These are phyloP conservation scores for Rhynchopsitta pachyrhyncha DNA, from an alignment of 2,113 vertebrate genomes.

Conservation along the genomic window DNA sequence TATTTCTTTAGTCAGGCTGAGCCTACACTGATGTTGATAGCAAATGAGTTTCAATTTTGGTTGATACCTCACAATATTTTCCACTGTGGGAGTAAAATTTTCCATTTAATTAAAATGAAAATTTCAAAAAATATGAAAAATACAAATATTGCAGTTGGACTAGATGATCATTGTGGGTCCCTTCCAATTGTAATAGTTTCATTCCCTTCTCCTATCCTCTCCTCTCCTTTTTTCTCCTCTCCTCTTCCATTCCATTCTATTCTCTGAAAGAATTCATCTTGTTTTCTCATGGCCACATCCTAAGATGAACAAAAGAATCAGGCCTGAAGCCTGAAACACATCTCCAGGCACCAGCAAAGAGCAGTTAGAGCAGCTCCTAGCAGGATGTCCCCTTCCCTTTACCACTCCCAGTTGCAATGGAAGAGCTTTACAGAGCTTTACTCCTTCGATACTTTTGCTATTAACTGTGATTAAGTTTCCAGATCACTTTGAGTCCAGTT, in stretches of 20 bases:
- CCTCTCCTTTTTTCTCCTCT: not conserved
- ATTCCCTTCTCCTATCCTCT: not conserved
- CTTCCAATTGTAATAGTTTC: not conserved
- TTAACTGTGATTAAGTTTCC: not conserved
- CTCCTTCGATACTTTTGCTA: not conserved
- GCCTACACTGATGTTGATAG: not conserved
- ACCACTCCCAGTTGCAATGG: not conserved
- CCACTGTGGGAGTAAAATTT: not conserved
- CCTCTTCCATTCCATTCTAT: not conserved
- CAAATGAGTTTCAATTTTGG: not conserved
- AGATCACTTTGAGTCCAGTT: not conserved
- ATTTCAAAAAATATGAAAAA: not conserved
- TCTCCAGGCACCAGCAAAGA: not conserved
- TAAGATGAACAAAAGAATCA: not conserved
- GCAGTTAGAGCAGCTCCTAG: not conserved
- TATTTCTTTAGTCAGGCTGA: not conserved
- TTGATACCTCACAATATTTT: not conserved
- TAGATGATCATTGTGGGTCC: not conserved
- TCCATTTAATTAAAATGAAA: not conserved
- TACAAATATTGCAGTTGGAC: not conserved
- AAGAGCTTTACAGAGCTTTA: not conserved
- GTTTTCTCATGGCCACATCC: not conserved
- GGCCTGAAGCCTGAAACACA: not conserved
- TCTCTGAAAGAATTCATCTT: not conserved
- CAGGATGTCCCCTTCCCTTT: not conserved